A percentile compares a stretch with the other conserved stretches of the same genome.
These are phyloP conservation scores for Drosophila sp. DNA, from an alignment of 1,140 invertebrate genomes.

Conservation along the genomic window DNA sequence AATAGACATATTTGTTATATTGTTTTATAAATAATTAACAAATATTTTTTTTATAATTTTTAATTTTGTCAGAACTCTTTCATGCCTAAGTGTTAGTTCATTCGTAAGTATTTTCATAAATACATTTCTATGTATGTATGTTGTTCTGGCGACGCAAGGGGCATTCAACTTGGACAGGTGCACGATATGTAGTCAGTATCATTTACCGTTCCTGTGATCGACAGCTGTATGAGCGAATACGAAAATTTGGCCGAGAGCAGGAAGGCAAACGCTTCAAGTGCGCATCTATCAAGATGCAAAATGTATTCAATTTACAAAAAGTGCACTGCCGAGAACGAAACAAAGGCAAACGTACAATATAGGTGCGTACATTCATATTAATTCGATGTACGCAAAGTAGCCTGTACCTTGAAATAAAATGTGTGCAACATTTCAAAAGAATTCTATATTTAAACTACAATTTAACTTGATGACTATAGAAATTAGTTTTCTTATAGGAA, in stretches of 20 bases:
- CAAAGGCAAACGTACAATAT: neutral
- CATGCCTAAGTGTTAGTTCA: too few relatives aligned
- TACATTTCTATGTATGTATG: slow-evolving; percentile 19
- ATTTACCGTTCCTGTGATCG: slow-evolving; percentile 62
- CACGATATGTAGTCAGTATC: slow-evolving; percentile 35
- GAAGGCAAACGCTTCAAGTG: slow-evolving; percentile 11
- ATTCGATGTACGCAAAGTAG: too few relatives aligned
- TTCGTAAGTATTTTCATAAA: slow-evolving; percentile 30
- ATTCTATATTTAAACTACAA: too few relatives aligned
- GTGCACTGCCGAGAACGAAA: slow-evolving; percentile 8
- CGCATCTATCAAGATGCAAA: slow-evolving; percentile 20
- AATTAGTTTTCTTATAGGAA: too few relatives aligned
- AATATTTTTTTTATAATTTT: too few relatives aligned
- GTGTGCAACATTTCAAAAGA: neutral
- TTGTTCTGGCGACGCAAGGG: slow-evolving; percentile 39
- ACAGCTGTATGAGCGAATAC: slow-evolving; percentile 54
- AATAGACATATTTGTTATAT: too few relatives aligned
- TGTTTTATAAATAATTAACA: too few relatives aligned
- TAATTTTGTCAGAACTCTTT: too few relatives aligned
- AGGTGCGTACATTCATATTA: neutral
- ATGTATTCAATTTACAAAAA: slow-evolving; percentile 6
- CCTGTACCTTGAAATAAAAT: neutral
- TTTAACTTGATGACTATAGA: too few relatives aligned
- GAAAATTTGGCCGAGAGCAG: slow-evolving; percentile 1
- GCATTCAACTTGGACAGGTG: slow-evolving; percentile 73